Base-by-base conservation (phyloP, 2,888 invertebrate species). In the Deroplatys truncata region DNA sequence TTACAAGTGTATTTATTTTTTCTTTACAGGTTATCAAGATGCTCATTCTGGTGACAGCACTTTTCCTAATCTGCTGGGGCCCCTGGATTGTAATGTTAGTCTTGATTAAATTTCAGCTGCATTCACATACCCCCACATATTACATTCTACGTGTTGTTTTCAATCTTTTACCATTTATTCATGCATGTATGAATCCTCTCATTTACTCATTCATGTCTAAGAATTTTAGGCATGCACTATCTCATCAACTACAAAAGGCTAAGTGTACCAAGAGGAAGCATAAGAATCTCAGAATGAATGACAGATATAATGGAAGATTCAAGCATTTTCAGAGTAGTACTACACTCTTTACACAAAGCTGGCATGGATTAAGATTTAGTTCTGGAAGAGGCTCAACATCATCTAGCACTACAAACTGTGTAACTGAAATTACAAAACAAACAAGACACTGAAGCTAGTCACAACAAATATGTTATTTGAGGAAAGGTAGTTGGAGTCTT, bases 51-150 rank as follows among this genome's bases (percentile, higher is more conserved):
- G 94, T 94, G 20, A 93, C 94, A 31, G 88, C 93, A 3, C 92
- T 94, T 1, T 94, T 94, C 92, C 92, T 94, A 56, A 83, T 94
- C 10, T 94, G 94, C 91, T 94, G 94, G 94, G 94, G 94, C n/a
- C 94, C 94, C 3, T 93, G 93, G 82, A 92, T 94, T 49, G 92
- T 94, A 35, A 92, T 94, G 91, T 92, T 93, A 88, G 92, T 94
- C 28, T 90, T 93, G 83, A 93, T 93, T 89, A 93, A 93, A 90
- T 90, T 93, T 25, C 92, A 92, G 4, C 91, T 93, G 7, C 90
- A 91, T 13, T 89, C 91, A 56, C 93, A 92, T 91, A 92, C 92
- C n/a, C 92, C 91, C 0, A 91, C 91, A 49, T 91, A 92, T n/a
- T 93, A 93, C 91, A 91, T 91, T 56, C 90, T 92, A 7, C 91